Evolutionary conservation across 2,888 invertebrate species (phyloP).

Genomic region (Drosophila buzzatii): DNA sequence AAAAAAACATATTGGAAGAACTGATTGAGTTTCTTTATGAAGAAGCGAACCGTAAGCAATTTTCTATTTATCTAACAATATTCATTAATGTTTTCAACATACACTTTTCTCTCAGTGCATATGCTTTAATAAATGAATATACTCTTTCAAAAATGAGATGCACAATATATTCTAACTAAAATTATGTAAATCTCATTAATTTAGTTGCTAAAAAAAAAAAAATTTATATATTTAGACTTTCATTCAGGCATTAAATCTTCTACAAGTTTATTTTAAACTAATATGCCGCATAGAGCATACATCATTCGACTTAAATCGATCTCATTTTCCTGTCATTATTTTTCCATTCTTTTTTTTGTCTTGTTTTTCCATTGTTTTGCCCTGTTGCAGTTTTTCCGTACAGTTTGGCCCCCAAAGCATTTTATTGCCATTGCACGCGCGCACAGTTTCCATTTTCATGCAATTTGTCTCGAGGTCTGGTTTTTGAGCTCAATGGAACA

Average conservation of each 20-base stretch:
- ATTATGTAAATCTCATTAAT: not conserved
- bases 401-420: constrained; percentile 65
- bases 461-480: constrained; percentile 62
- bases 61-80: not conserved
- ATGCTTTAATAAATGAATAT: not conserved
- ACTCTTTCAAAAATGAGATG: not conserved
- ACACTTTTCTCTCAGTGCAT: constrained; percentile 6
- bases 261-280: not conserved
- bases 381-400: constrained; percentile 70
- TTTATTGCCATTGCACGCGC: constrained; percentile 66
- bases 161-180: not conserved
- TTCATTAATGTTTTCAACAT: not conserved
- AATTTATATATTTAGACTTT: too few relatives aligned
- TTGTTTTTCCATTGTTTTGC: constrained; percentile 62
- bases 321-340: constrained; percentile 10
- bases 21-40: not conserved
- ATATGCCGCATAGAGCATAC: constrained; percentile 16
- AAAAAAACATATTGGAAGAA: not conserved
- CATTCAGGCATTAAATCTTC: not conserved
- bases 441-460: constrained; percentile 62
- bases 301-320: constrained; percentile 24
- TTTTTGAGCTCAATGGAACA: constrained; percentile 13
- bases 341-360: constrained; percentile 24
- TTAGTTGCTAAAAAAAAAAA: not conserved
- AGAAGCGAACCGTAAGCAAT: not conserved